Evolutionary conservation across 2,113 vertebrate species (phyloP).

Genomic region (Pteronura brasiliensis): DNA sequence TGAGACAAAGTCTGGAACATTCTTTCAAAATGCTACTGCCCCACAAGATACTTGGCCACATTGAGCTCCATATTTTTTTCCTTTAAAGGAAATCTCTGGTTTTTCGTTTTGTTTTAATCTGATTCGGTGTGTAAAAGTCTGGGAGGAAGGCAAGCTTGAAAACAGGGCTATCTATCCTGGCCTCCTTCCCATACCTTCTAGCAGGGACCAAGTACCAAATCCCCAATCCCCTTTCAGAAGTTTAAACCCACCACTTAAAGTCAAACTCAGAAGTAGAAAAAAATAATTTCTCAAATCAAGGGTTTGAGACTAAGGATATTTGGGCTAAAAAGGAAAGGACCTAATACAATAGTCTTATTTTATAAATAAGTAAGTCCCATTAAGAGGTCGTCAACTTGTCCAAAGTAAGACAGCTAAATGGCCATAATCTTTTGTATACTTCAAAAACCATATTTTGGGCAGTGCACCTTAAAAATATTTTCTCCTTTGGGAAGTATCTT

Average conservation of each 20-base stretch:
- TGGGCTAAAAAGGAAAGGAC: not conserved
- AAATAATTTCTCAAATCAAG: not conserved
- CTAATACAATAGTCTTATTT: not conserved
- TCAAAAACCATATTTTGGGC: not conserved
- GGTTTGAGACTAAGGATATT: not conserved
- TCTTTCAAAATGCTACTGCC: not conserved
- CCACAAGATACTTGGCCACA: not conserved
- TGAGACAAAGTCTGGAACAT: not conserved
- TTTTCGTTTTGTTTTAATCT: slow-evolving; percentile 28
- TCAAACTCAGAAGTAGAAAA: not conserved
- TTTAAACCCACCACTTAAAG: slow-evolving; percentile 20
- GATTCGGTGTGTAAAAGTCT: not conserved
- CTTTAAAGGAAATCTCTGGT: not conserved
- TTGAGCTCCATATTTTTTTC: not conserved
- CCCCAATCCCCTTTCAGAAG: not conserved
- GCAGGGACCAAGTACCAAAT: not conserved
- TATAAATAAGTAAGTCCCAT: not conserved
- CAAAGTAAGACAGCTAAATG: not conserved
- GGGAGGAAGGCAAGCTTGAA: not conserved
- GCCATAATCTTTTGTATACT: not conserved
- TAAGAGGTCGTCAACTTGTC: not conserved
- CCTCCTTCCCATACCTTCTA: not conserved
- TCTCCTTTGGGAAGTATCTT: not conserved
- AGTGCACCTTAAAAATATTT: not conserved
- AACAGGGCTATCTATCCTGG: not conserved